Percentiles rank a stretch among this genome's conserved stretches.
phyloP scores from a whole-genome alignment of 2,888 invertebrate species.

The Phortica okadai region DNA sequence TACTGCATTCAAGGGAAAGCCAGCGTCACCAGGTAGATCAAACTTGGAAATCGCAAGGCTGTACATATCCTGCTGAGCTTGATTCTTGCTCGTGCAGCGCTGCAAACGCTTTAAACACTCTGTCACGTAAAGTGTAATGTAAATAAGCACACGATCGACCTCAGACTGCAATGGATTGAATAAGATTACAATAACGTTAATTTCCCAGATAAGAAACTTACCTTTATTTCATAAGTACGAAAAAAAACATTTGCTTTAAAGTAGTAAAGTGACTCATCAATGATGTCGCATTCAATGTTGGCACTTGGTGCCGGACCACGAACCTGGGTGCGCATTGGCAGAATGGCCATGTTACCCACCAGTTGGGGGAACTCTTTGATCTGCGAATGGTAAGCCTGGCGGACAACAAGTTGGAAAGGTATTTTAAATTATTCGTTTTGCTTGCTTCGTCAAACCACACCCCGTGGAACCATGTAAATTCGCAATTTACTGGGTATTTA shows the following conservation, averaged over 20 bases:
- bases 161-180: slow-evolving; percentile 85
- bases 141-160: slow-evolving; percentile 96
- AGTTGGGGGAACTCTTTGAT: slow-evolving; percentile 84
- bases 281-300: slow-evolving; percentile 89
- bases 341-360: slow-evolving; percentile 94
- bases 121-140: slow-evolving; percentile 96
- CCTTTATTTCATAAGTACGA: slow-evolving; percentile 98
- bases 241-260: slow-evolving; percentile 99
- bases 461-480: neutral
- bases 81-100: slow-evolving; percentile 91
- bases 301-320: slow-evolving; percentile 93
- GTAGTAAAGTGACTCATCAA: slow-evolving; percentile 97
- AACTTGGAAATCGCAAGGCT: slow-evolving; percentile 95
- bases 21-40: slow-evolving; percentile 96
- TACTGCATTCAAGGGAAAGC: slow-evolving; percentile 96
- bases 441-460: too few relatives aligned
- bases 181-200: neutral
- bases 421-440: too few relatives aligned
- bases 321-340: slow-evolving; percentile 92
- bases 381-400: slow-evolving; percentile 97
- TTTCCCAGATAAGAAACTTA: slow-evolving; percentile 70
- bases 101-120: slow-evolving; percentile 97
- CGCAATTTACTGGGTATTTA: neutral
- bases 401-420: neutral
- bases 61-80: slow-evolving; percentile 97